Evolutionary conservation across 2,113 vertebrate species (phyloP), one percentile per base, ranked within the genome.

Genomic region (Megalops atlanticus): DNA sequence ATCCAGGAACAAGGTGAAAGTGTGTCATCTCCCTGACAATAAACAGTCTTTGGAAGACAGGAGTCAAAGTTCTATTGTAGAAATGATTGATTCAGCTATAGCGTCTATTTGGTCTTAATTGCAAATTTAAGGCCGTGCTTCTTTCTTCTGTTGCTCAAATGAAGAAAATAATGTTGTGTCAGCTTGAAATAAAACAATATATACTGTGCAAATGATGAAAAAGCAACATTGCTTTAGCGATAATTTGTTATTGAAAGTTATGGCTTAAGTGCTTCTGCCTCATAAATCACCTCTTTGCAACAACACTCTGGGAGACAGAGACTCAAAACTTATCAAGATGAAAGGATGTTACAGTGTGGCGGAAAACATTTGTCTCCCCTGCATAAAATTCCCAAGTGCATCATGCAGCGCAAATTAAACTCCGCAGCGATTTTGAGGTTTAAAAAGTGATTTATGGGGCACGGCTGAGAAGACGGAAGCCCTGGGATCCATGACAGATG

Each of bases 371-470:
- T 41, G 68, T 79, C 64, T 79, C 21, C 45, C n/a, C 31, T 18
- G 64, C n/a, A 40, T 74, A 54, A 52, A 73, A 73, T 54, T 72
- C 21, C 18, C 27, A 76, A 76, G 52, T 36, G 6, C 41, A 47
- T 69, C 24, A 11, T n/a, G 8, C 58, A 64, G 43, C 70, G 74
- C 68, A 70, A 76, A 73, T 76, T 49, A 1, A 21, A 15, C 52
- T 70, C 38, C 43, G 40, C 52, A 12, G 39, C 72, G 36, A 36
- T 76, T 47, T 68, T 27, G 35, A 33, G 73, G 31, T 68, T 70
- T 76, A 47, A 38, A 81, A 58, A 49, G 52, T 75, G 80, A 81
- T 81, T 81, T 76, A 47, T 69, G 49, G 31, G 49, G 14, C 14
- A 31, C 35, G 78, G 58, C 15, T 43, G 52, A 76, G 80, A 81